Percentiles rank a stretch among this genome's conserved stretches.
Evolutionary conservation across 1,140 invertebrate genomes (phyloP).

Genomic region (Leguminivora glycinivorella): DNA sequence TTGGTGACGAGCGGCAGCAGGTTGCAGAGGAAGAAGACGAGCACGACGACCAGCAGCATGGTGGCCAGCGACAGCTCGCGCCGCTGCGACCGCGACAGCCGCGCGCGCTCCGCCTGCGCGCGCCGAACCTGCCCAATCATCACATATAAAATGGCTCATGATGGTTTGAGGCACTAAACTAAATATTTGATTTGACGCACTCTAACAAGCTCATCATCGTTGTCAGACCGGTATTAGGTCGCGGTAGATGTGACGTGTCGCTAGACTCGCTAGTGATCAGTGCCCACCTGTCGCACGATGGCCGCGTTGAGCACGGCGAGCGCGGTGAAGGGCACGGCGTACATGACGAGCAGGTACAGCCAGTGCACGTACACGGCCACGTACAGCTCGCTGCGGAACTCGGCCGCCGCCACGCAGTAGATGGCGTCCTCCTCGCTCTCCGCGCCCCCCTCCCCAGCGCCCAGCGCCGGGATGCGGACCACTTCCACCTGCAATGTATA

Average conservation of each 20-base stretch:
- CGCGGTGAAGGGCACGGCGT: conserved; percentile 91
- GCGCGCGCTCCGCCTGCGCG: conserved; percentile 90
- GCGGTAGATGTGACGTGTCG: too few relatives aligned
- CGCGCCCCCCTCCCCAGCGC: conserved; percentile 31
- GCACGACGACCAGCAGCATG: conserved; percentile 96
- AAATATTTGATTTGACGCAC: too few relatives aligned
- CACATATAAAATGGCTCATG: too few relatives aligned
- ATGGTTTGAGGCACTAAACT: too few relatives aligned
- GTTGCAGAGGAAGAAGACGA: conserved; percentile 97
- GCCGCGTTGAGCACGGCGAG: conserved; percentile 92
- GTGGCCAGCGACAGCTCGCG: conserved; percentile 94
- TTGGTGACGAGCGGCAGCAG: conserved; percentile 94
- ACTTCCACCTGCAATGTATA: conserved; percentile 41
- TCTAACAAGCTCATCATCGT: too few relatives aligned
- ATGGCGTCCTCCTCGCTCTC: conserved; percentile 81
- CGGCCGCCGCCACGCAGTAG: conserved; percentile 85
- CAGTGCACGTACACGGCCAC: conserved; percentile 94
- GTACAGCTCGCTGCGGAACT: conserved; percentile 87
- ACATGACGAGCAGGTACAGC: conserved; percentile 95
- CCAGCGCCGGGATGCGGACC: conserved; percentile 43
- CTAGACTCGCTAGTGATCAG: not conserved
- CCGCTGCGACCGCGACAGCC: conserved; percentile 88
- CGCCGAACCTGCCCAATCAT: conserved; percentile 89
- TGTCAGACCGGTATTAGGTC: too few relatives aligned
- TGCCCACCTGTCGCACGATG: conserved; percentile 91